Base-by-base conservation (phyloP, 53 echinoderm and acorn worm genomes). In the Holothuria leucospilota region DNA sequence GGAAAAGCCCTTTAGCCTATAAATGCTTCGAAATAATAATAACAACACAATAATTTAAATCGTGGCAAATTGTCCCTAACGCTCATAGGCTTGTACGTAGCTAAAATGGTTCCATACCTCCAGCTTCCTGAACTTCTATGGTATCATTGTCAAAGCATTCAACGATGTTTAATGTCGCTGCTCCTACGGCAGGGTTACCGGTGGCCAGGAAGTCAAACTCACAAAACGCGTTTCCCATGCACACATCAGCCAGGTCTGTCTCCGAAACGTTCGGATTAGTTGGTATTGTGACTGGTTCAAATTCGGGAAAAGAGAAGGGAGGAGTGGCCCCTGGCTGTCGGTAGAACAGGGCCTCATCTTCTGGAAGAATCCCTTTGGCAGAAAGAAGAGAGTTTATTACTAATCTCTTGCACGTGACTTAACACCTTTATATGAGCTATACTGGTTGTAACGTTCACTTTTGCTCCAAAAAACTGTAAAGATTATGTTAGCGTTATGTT, bases 301-400 rank as follows among this genome's bases (percentile, higher is more conserved):
- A 80, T 16, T 80, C 80, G 56, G 80, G 80, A 38, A 34, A 80
- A 38, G 56, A 80, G 61, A 60, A 24, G 6, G 38, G 61, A 3
- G 60, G 80, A 25, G 59, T 27, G 24, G 23, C 78, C 20, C 78
- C 78, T 13, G 78, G 78, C 27, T 24, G 78, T 78, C 78, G 21
- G 60, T 78, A 78, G 30, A 78, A 78, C 29, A 78, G 58, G 4
- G 24, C 59, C 59, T 78, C 78, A 30, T 78, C 78, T 49, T 24
- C 56, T 18, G 78, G 13, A n/a, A 78, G 29, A 27, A 59, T 80
- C 80, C 80, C 80, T 80, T 30, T 16, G 56, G 62, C 16, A 60
- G 21, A 60, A 2, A 61, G 30, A 30, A 67, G 64, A 18, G 27
- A 63, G 20, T 4, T 0, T n/a, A n/a, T n/a, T n/a, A n/a, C n/a